phyloP scores from a whole-genome alignment of 1,140 invertebrate genomes.

The Amyelois transitella region DNA sequence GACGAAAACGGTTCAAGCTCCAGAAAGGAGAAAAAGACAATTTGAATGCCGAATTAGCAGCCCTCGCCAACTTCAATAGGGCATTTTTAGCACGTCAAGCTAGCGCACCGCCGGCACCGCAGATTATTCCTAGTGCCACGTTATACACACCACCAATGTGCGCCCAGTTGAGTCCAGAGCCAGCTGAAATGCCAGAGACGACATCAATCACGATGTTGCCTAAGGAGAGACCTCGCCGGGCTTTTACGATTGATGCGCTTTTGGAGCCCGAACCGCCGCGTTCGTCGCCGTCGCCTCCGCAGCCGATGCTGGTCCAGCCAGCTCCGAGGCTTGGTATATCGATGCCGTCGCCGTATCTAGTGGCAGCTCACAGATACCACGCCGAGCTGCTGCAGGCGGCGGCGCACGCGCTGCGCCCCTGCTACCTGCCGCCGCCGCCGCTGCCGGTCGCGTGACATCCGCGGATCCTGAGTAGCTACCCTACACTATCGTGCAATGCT shows the following conservation, averaged over 20 bases:
- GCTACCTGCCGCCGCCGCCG: constrained; percentile 58
- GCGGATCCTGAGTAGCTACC: constrained; percentile 28
- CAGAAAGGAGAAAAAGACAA: constrained; percentile 79
- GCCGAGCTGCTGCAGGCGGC: constrained; percentile 58
- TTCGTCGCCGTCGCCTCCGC: constrained; percentile 19
- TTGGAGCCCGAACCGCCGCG: constrained; percentile 79
- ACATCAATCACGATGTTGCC: constrained; percentile 54
- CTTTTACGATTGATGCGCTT: constrained; percentile 91
- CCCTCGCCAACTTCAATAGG: constrained; percentile 83
- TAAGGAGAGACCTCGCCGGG: constrained; percentile 75
- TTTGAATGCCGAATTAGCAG: constrained; percentile 77
- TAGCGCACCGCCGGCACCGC: constrained; percentile 53
- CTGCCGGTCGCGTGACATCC: constrained; percentile 65
- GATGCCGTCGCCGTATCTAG: constrained; percentile 47
- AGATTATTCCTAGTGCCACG: constrained; percentile 36
- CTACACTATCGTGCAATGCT: constrained; percentile 65
- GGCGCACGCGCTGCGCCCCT: constrained; percentile 56
- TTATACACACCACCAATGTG: constrained; percentile 43
- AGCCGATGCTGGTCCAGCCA: constrained; percentile 11
- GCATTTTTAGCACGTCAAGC: constrained; percentile 74
- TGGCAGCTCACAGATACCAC: constrained; percentile 56
- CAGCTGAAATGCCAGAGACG: constrained; percentile 56
- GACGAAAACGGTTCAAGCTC: constrained; percentile 80
- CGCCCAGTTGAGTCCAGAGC: constrained; percentile 61
- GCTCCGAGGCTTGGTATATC: constrained; percentile 38